These are phyloP conservation scores for Lasioglossum calceatum DNA, from an alignment of 2,888 invertebrate genomes.

Conservation along the genomic window DNA sequence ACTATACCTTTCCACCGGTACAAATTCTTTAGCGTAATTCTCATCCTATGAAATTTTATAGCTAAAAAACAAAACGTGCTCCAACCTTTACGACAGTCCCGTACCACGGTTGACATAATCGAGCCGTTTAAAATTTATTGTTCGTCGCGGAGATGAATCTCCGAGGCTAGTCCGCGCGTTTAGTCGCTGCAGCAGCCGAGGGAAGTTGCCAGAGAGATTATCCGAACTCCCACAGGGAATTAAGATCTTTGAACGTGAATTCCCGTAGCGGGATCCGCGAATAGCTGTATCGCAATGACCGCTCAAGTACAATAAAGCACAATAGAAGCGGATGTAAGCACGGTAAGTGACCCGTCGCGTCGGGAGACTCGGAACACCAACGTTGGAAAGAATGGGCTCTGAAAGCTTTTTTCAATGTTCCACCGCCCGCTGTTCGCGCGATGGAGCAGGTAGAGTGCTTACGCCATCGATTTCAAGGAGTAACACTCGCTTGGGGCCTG, in stretches of 20 bases:
- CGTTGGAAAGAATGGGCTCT: slow-evolving; percentile 42
- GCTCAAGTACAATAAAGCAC: background rate
- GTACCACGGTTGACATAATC: background rate
- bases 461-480: slow-evolving; percentile 34
- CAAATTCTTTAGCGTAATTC: no score
- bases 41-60: no score
- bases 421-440: slow-evolving; percentile 40
- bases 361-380: slow-evolving; percentile 23
- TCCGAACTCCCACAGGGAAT: background rate
- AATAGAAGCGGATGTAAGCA: slow-evolving; percentile 38
- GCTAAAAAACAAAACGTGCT: no score
- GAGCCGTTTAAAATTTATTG: background rate
- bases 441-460: slow-evolving; percentile 36
- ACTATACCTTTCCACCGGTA: no score
- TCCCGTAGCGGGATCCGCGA: background rate
- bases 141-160: background rate
- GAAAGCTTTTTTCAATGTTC: slow-evolving; percentile 60
- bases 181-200: background rate
- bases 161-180: background rate
- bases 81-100: no score
- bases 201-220: background rate
- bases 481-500: background rate
- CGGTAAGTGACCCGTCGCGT: slow-evolving; percentile 47
- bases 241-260: background rate
- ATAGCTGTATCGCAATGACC: background rate